Evolutionary conservation across 2,113 vertebrate genomes (phyloP).

Genomic region (Himantopus leucocephalus): DNA sequence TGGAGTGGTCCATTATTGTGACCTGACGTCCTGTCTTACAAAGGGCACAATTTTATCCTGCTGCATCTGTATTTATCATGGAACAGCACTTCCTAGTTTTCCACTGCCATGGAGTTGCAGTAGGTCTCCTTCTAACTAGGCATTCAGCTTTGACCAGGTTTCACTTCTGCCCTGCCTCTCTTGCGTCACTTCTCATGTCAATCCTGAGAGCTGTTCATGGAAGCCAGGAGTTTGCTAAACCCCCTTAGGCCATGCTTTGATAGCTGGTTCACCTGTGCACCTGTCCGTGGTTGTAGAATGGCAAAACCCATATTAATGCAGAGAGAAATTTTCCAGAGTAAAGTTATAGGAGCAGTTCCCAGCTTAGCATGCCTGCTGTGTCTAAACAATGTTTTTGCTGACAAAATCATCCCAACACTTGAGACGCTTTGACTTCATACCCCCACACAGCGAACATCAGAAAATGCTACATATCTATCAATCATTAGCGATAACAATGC

Average conservation of each 20-base stretch:
- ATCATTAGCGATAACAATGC: accelerated
- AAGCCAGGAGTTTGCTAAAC: not conserved
- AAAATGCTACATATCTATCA: not conserved
- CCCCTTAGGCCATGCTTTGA: not conserved
- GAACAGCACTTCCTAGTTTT: not conserved
- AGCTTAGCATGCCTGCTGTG: not conserved
- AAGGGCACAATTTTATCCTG: not conserved
- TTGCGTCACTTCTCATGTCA: not conserved
- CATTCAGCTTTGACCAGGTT: not conserved
- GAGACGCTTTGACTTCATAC: not conserved
- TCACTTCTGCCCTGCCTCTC: not conserved
- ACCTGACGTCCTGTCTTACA: not conserved
- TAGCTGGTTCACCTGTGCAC: not conserved
- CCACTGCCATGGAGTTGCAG: not conserved
- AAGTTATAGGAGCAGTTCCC: not conserved
- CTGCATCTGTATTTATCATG: not conserved
- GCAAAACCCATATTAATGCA: not conserved
- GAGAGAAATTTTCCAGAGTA: not conserved
- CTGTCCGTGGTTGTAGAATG: accelerated
- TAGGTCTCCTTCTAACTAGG: not conserved
- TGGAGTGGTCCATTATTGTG: not conserved
- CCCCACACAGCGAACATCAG: not conserved
- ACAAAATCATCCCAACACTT: not conserved
- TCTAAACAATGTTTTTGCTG: not conserved
- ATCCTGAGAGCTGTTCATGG: not conserved